These are phyloP conservation scores for Psococerastis gibbosa DNA, from an alignment of 2,888 invertebrate species.

Conservation along the genomic window DNA sequence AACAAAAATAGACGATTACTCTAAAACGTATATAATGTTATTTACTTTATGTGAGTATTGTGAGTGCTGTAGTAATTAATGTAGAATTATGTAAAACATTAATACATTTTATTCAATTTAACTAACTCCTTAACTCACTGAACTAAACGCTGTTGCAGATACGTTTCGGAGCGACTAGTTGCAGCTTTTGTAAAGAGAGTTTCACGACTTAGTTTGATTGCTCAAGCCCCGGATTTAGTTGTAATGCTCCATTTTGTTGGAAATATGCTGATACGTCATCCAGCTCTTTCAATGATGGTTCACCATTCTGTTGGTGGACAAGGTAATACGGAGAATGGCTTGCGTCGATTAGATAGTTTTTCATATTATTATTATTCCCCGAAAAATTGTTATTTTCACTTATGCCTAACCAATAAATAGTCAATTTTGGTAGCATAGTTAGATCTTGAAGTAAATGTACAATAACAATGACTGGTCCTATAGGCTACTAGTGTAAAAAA, in stretches of 20 bases:
- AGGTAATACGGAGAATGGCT: no score
- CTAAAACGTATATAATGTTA: background rate
- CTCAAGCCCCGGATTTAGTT: conserved; percentile 59
- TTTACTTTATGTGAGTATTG: background rate
- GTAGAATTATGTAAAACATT: background rate
- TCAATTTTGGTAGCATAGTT: no score
- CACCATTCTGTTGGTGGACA: conserved; percentile 31
- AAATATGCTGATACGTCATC: conserved; percentile 67
- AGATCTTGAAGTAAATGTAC: no score
- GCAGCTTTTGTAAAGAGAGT: conserved; percentile 86
- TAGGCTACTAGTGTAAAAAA: no score
- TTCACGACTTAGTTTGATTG: conserved; percentile 62
- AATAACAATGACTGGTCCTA: no score
- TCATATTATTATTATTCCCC: no score
- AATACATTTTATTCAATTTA: background rate
- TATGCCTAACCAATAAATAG: no score
- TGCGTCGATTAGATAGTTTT: no score
- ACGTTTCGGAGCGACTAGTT: conserved; percentile 75
- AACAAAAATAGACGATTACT: no score
- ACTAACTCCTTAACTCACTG: no score
- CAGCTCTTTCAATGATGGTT: conserved; percentile 50
- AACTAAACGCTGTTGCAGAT: conserved; percentile 32
- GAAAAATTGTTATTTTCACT: no score
- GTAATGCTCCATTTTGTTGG: conserved; percentile 64
- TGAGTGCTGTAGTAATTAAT: background rate